Percentiles rank a stretch among this genome's conserved stretches.
Evolutionary conservation across 2,113 vertebrate genomes (phyloP).

Genomic region (Hippocampus comes): DNA sequence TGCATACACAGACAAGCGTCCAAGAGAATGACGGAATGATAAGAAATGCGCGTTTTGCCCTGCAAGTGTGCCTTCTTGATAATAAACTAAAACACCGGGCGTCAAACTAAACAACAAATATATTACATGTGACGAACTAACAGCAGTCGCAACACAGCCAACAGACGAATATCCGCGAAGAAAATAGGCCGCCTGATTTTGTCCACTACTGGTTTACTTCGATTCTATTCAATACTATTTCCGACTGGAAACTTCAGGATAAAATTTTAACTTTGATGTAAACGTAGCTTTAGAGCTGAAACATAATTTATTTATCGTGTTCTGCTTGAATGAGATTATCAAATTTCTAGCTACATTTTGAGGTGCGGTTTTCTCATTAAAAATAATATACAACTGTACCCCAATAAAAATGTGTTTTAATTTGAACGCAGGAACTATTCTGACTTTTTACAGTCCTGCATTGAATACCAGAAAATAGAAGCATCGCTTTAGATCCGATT

Average conservation of each 20-base stretch:
- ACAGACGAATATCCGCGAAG: neutral
- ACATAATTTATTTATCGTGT: neutral
- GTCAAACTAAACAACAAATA: neutral
- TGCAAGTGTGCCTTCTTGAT: rapidly evolving
- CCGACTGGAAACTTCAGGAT: neutral
- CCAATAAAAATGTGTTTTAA: neutral
- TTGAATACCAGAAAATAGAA: neutral
- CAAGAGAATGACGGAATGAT: conserved; percentile 6
- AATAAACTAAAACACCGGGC: neutral
- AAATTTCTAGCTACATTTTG: neutral
- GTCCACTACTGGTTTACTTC: neutral
- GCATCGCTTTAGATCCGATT: neutral
- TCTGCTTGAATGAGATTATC: neutral
- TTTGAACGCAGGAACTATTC: neutral
- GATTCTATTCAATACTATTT: neutral
- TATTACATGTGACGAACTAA: neutral
- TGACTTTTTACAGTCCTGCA: neutral
- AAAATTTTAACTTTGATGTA: neutral
- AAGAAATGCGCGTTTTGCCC: neutral
- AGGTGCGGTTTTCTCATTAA: neutral
- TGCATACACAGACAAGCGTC: conserved; percentile 44
- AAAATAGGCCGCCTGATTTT: neutral
- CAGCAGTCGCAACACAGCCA: neutral
- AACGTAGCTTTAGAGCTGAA: neutral
- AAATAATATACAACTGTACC: neutral